Conservation (phyloP, 2,113 vertebrate species). For the Holacanthus passer region DNA sequence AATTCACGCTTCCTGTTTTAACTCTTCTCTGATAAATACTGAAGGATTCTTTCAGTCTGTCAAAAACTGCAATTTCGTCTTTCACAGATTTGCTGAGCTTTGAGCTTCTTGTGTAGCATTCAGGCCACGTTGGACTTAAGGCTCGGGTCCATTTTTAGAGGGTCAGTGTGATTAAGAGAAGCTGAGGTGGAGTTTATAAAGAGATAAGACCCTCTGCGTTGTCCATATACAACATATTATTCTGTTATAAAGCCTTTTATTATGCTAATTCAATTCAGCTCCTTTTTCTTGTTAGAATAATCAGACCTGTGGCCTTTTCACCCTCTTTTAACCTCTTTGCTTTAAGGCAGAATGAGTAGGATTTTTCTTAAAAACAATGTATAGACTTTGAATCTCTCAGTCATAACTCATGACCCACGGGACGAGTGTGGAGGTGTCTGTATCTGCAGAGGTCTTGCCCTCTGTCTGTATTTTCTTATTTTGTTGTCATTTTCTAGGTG, state of each 20-base stretch:
- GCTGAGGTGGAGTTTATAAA: neutral
- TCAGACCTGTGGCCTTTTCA: constrained; percentile 2
- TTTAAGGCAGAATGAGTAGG: too few species aligned
- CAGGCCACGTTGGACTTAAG: neutral
- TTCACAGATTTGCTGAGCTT: neutral
- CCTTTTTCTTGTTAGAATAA: neutral
- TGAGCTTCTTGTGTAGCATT: neutral
- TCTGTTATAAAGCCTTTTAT: neutral
- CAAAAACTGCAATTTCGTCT: neutral
- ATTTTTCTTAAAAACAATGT: too few species aligned
- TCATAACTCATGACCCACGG: too few species aligned
- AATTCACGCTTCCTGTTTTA: neutral
- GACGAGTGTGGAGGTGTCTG: too few species aligned
- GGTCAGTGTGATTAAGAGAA: neutral
- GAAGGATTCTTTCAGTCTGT: neutral
- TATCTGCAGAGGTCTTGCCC: too few species aligned
- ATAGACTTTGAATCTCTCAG: too few species aligned
- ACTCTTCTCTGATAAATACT: neutral
- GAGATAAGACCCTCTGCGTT: neutral
- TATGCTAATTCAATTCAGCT: neutral
- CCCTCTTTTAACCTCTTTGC: constrained; percentile 5
- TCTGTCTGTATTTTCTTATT: too few species aligned
- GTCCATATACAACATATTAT: neutral
- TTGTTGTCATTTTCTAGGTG: too few species aligned
- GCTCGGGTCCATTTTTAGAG: neutral